These are phyloP conservation scores for Agonum fuliginosum DNA, from an alignment of 2,888 invertebrate species.

Conservation along the genomic window DNA sequence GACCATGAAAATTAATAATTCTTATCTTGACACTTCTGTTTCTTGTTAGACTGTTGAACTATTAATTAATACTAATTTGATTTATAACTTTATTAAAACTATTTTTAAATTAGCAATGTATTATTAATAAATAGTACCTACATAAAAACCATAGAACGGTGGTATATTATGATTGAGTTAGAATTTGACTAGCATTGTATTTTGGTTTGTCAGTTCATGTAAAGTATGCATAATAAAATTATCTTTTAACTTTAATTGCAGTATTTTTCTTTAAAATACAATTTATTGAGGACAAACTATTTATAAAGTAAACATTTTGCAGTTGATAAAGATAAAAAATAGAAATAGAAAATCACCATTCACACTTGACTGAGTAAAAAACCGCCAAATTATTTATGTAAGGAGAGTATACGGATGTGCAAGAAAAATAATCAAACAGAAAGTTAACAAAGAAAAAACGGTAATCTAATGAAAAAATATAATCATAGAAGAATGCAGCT, in stretches of 20 bases:
- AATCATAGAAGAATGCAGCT: constrained; percentile 10
- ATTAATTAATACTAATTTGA: background rate
- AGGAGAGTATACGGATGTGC: constrained; percentile 14
- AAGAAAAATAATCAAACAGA: background rate
- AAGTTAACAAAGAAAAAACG: constrained; percentile 13
- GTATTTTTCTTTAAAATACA: background rate
- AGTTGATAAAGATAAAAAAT: background rate
- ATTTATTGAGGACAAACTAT: background rate
- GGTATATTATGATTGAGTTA: no score
- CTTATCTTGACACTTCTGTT: constrained; percentile 12
- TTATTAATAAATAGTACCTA: background rate
- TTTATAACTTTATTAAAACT: background rate
- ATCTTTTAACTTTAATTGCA: no score
- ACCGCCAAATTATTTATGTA: constrained; percentile 20
- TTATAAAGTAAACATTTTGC: background rate
- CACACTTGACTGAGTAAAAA: no score
- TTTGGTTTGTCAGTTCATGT: no score
- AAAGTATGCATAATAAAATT: no score
- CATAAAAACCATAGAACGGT: background rate
- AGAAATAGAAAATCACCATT: constrained; percentile 4
- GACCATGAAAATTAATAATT: background rate
- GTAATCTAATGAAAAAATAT: constrained; percentile 15
- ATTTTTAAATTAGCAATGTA: background rate
- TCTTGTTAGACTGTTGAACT: background rate
- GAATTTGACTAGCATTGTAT: no score